Percentiles rank a stretch among this genome's conserved stretches.
Evolutionary conservation across 2,113 vertebrate genomes (phyloP).

Genomic region (Miniopterus natalensis): DNA sequence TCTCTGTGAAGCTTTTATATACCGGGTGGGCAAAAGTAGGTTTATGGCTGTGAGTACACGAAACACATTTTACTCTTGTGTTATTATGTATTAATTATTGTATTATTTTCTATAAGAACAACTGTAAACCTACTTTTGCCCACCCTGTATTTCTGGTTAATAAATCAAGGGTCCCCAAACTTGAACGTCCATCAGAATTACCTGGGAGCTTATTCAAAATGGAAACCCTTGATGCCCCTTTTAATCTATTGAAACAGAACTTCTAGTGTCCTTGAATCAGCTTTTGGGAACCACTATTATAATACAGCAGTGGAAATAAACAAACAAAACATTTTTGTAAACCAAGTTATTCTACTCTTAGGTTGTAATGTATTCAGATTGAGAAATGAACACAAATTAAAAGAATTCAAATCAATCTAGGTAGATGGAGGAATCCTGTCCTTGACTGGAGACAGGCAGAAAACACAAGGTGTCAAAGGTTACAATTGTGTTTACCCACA

Average conservation of each 20-base stretch:
- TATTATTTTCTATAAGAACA: not conserved
- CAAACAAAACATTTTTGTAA: not conserved
- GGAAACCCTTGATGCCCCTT: not conserved
- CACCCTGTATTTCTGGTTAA: not conserved
- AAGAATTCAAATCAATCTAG: not conserved
- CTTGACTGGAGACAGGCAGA: not conserved
- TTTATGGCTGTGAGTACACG: not conserved
- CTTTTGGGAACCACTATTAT: not conserved
- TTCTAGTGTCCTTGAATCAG: not conserved
- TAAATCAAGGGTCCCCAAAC: not conserved
- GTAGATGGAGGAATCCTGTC: not conserved
- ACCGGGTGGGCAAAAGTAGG: not conserved
- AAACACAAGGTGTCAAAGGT: not conserved
- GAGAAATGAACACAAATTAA: slow-evolving; percentile 34
- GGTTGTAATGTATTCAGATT: slow-evolving; percentile 5
- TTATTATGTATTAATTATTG: not conserved
- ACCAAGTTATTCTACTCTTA: not conserved
- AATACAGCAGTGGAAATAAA: slow-evolving; percentile 3
- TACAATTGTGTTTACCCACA: not conserved
- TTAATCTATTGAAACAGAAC: not conserved
- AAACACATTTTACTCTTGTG: not conserved
- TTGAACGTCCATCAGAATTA: not conserved
- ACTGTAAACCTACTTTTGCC: not conserved
- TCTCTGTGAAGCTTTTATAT: slow-evolving; percentile 1
- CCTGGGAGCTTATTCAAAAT: not conserved